These are phyloP conservation scores for Odocoileus hemionus DNA, from an alignment of 2,113 vertebrate species.

Conservation along the genomic window DNA sequence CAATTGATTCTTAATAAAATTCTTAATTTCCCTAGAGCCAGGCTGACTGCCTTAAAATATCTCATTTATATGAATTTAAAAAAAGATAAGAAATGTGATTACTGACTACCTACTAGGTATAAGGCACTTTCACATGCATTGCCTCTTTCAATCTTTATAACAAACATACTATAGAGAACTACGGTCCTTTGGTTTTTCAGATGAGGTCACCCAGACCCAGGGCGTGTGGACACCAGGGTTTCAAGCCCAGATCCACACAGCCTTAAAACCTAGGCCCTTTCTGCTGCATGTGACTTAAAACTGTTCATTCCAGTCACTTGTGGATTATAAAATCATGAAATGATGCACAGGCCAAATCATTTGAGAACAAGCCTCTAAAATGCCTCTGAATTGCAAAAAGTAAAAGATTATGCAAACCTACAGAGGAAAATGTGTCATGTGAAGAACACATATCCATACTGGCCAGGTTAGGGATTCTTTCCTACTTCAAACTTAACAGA, in stretches of 20 bases:
- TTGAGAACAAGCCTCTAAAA: background rate
- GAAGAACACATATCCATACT: background rate
- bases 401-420: background rate
- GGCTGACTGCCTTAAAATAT: slow-evolving; percentile 4
- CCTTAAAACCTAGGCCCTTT: background rate
- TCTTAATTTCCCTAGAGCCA: slow-evolving; percentile 25
- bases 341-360: background rate
- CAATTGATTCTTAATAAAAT: background rate
- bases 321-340: background rate
- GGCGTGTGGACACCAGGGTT: rapidly evolving
- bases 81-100: background rate
- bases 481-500: background rate
- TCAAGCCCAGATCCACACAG: background rate
- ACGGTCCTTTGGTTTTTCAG: background rate
- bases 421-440: background rate
- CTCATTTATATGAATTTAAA: background rate
- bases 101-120: background rate
- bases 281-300: background rate
- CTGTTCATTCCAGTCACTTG: background rate
- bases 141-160: background rate
- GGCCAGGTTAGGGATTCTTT: background rate
- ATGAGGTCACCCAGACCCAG: background rate
- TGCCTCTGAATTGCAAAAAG: background rate
- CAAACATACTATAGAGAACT: background rate
- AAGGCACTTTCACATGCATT: background rate